Evolutionary conservation across 2,888 invertebrate species (phyloP).

Genomic region (Sminthurinus aureus): DNA sequence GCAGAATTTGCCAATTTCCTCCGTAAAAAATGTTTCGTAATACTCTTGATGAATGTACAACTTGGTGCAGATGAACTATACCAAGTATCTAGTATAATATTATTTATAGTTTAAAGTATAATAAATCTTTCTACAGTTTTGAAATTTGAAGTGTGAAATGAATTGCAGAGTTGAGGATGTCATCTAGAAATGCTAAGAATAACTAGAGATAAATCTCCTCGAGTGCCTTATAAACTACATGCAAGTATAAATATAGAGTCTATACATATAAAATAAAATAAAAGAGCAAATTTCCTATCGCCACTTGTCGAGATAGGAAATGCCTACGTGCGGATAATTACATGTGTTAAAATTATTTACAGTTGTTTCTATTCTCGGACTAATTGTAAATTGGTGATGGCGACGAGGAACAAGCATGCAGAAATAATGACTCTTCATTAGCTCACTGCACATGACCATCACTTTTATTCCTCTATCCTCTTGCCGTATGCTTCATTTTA

Average conservation of each 20-base stretch:
- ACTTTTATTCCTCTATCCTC: conserved; percentile 24
- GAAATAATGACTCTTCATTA: conserved; percentile 36
- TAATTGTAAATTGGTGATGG: conserved; percentile 37
- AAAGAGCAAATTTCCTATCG: no score
- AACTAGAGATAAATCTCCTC: background rate
- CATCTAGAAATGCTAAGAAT: no score
- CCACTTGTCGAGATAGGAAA: no score
- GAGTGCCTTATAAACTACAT: background rate
- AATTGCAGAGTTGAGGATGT: background rate
- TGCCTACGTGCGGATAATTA: conserved; percentile 13
- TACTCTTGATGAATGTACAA: no score
- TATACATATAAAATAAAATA: background rate
- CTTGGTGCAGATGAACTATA: background rate
- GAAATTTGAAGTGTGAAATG: background rate
- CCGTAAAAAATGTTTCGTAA: no score
- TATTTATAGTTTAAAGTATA: background rate
- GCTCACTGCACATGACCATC: conserved; percentile 29
- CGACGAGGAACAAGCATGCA: conserved; percentile 31
- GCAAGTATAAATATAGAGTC: background rate
- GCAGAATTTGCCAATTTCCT: no score
- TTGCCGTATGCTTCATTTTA: background rate
- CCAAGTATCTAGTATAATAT: no score
- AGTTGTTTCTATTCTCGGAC: conserved; percentile 35
- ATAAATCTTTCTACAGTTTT: background rate
- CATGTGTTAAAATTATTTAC: conserved; percentile 29